Conservation (phyloP, 2,113 vertebrate species). For the Alligator sinensis region DNA sequence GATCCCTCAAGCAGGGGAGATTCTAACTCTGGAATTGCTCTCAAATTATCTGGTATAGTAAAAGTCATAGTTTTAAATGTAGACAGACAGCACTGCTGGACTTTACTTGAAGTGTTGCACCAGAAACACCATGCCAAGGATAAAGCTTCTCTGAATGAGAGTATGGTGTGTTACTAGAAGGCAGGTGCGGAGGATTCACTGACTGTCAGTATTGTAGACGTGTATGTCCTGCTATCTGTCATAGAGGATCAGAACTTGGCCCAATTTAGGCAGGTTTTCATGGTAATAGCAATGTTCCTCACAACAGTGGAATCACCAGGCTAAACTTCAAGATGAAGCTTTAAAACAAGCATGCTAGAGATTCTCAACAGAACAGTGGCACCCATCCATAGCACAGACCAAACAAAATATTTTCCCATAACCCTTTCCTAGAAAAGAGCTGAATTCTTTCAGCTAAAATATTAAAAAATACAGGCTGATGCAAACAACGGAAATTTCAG, state of each 20-base stretch:
- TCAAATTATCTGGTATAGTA: too few species aligned
- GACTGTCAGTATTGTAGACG: too few species aligned
- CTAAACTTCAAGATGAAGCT: background rate
- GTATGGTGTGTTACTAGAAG: too few species aligned
- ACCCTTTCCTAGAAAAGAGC: background rate
- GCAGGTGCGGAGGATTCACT: too few species aligned
- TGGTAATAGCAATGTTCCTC: background rate
- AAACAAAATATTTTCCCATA: background rate
- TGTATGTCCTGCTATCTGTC: background rate
- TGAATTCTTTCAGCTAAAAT: background rate
- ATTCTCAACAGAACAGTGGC: background rate
- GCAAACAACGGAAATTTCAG: background rate
- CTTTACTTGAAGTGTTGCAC: too few species aligned
- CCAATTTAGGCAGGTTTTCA: background rate
- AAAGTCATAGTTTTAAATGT: too few species aligned
- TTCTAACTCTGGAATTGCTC: too few species aligned
- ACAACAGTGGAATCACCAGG: background rate
- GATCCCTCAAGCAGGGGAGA: too few species aligned
- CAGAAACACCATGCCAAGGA: too few species aligned
- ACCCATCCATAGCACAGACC: background rate
- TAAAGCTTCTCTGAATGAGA: too few species aligned
- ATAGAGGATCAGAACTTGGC: background rate
- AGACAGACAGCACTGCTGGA: too few species aligned
- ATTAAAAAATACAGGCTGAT: background rate
- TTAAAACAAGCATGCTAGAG: background rate